These are phyloP conservation scores for Diadophis punctatus DNA, from an alignment of 2,113 vertebrate genomes.

Conservation along the genomic window DNA sequence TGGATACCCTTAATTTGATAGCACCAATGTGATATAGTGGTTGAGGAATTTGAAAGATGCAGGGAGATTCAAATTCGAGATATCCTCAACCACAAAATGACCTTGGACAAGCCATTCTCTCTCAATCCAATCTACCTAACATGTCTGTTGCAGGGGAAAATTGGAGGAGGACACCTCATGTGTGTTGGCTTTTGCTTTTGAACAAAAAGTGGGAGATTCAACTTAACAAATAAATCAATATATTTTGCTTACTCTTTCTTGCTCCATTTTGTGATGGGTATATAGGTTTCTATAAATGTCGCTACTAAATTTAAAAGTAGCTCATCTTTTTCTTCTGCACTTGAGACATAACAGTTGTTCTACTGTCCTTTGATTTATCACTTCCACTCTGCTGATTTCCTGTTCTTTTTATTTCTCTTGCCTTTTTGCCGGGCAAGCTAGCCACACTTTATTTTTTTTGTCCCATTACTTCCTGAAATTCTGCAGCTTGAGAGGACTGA, in stretches of 20 bases:
- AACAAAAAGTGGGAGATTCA: not conserved
- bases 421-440: not conserved
- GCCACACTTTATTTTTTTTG: not conserved
- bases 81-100: not conserved
- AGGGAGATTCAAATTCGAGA: not conserved
- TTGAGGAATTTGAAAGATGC: not conserved
- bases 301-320: not conserved
- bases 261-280: not conserved
- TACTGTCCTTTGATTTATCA: not conserved
- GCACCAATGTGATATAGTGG: not conserved
- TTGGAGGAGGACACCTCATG: not conserved
- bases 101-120: not conserved
- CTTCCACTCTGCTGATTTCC: not conserved
- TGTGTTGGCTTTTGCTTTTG: not conserved
- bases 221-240: not conserved
- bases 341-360: not conserved
- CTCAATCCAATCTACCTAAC: not conserved
- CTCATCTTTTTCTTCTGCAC: not conserved
- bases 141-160: not conserved
- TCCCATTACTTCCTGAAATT: not conserved
- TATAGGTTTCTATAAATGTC: not conserved
- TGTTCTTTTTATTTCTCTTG: not conserved
- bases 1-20: not conserved
- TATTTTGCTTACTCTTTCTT: not conserved
- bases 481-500: constrained; percentile 12